A percentile compares a stretch with the other conserved stretches of the same genome.
Conservation (phyloP, 2,113 vertebrate species). For the Dicaeum eximium region DNA sequence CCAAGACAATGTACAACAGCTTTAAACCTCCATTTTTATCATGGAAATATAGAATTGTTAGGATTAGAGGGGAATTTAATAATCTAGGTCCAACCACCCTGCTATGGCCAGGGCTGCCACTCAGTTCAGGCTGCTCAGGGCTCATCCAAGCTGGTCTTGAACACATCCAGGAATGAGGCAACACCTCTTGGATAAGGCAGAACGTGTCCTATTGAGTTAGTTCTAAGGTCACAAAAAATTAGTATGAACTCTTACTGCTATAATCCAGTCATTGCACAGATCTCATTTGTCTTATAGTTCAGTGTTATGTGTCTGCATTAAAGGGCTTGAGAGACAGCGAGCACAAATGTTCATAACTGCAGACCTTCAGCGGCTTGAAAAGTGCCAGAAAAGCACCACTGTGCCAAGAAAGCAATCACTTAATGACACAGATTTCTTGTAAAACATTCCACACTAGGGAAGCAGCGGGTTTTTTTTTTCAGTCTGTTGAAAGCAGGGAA, state of each 20-base stretch:
- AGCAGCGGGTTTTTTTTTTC: not conserved
- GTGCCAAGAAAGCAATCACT: not conserved
- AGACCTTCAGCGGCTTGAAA: not conserved
- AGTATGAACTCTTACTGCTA: not conserved
- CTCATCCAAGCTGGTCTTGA: not conserved
- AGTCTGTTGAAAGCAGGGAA: not conserved
- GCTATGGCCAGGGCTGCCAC: not conserved
- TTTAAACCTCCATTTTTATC: not conserved
- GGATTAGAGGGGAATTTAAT: not conserved
- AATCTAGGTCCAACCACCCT: no score
- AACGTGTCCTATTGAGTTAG: not conserved
- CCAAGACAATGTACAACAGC: not conserved
- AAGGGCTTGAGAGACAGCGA: not conserved
- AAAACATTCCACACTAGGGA: not conserved
- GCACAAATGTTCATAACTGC: not conserved
- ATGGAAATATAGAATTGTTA: not conserved
- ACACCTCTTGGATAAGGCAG: not conserved
- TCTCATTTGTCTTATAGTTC: not conserved
- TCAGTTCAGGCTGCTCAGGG: not conserved
- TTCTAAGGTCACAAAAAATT: not conserved
- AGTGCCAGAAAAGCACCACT: not conserved
- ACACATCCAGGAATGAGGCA: accelerated
- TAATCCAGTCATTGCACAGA: not conserved
- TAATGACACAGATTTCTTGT: not conserved
- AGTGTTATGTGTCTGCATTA: not conserved